Evolutionary conservation across 2,888 invertebrate species (phyloP).

Genomic region (Hydraecia micacea): DNA sequence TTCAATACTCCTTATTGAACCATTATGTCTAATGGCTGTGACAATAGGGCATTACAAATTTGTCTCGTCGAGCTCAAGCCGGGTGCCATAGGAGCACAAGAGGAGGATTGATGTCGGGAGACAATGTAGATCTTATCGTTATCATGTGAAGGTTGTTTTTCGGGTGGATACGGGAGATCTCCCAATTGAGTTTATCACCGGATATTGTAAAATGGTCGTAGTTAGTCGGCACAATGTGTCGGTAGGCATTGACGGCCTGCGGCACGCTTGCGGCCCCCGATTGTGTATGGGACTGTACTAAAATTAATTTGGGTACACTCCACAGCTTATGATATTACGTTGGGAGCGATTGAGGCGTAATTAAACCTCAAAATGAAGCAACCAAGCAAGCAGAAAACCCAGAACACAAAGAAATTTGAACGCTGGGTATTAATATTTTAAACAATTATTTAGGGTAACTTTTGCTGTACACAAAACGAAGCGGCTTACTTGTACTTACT

Average conservation of each 20-base stretch:
- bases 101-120: conserved; percentile 57
- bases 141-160: conserved; percentile 75
- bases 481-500: not conserved
- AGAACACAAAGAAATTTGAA: conserved; percentile 40
- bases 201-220: conserved; percentile 89
- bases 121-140: conserved; percentile 78
- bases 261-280: conserved; percentile 71
- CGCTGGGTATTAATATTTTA: conserved; percentile 15
- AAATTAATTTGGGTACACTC: conserved; percentile 68
- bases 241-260: conserved; percentile 81
- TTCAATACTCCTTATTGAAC: conserved; percentile 88
- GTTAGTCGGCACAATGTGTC: conserved; percentile 82
- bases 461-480: not conserved
- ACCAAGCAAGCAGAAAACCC: conserved; percentile 38
- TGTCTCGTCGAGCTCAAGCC: conserved; percentile 76
- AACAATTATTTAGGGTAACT: not conserved
- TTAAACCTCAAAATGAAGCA: conserved; percentile 57
- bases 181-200: conserved; percentile 88
- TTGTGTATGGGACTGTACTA: conserved; percentile 72
- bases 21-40: conserved; percentile 87
- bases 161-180: conserved; percentile 68
- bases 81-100: conserved; percentile 68
- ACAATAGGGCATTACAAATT: conserved; percentile 89
- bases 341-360: conserved; percentile 54
- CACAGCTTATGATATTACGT: conserved; percentile 65